These are phyloP conservation scores for Leguminivora glycinivorella DNA, from an alignment of 1,140 invertebrate species.

Conservation along the genomic window DNA sequence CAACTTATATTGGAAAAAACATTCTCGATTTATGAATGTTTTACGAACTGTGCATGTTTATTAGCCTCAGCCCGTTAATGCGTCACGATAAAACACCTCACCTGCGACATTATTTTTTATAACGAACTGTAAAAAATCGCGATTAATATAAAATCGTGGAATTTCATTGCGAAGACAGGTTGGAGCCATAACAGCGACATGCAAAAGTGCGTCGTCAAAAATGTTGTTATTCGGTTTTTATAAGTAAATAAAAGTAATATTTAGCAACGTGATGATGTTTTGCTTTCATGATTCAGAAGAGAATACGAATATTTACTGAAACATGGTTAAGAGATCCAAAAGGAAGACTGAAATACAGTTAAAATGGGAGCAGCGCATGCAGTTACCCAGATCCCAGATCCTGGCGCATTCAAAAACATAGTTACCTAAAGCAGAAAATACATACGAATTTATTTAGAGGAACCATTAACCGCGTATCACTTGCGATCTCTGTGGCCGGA, in stretches of 20 bases:
- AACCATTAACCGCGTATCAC: no score
- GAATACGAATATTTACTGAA: no score
- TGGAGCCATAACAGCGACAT: not conserved
- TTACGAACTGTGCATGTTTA: not conserved
- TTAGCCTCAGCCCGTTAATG: conserved; percentile 11
- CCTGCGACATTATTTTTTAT: conserved; percentile 15
- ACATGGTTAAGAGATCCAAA: no score
- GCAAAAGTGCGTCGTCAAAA: not conserved
- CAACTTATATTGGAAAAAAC: not conserved
- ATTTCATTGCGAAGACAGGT: conserved; percentile 1
- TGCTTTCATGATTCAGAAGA: not conserved
- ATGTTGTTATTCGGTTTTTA: no score
- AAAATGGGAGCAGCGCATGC: no score
- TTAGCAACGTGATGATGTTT: not conserved
- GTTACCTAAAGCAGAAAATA: no score
- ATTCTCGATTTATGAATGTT: not conserved
- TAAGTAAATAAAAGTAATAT: not conserved
- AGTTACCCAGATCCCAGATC: no score
- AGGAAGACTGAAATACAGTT: no score
- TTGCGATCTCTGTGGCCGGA: no score
- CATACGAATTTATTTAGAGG: no score
- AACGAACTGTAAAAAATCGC: conserved; percentile 5
- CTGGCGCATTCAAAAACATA: no score
- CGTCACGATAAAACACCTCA: conserved; percentile 19
- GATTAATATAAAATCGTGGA: conserved; percentile 25